phyloP scores from a whole-genome alignment of 2,888 invertebrate genomes.

The Troides aeacus region DNA sequence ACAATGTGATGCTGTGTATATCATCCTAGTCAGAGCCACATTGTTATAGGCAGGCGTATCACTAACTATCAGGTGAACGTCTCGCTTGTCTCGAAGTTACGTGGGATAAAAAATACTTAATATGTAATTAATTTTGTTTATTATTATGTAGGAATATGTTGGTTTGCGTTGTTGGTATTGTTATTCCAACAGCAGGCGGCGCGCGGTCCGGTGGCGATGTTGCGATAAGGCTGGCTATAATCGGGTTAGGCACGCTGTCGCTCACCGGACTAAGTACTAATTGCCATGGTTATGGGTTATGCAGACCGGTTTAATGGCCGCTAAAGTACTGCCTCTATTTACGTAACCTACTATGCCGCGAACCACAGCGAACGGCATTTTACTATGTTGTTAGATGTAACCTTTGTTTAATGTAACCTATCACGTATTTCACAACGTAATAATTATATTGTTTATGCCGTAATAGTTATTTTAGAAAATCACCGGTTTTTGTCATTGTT shows the following conservation, averaged over 20 bases:
- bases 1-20: no score
- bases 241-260: conserved; percentile 73
- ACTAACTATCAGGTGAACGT: no score
- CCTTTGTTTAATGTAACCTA: conserved; percentile 25
- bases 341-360: conserved; percentile 46
- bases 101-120: not conserved
- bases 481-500: not conserved
- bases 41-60: no score
- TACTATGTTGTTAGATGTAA: conserved; percentile 24
- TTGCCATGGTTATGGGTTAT: conserved; percentile 67
- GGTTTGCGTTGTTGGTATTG: conserved; percentile 55
- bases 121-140: conserved; percentile 41
- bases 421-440: conserved; percentile 21
- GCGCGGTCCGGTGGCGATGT: conserved; percentile 47
- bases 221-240: conserved; percentile 67
- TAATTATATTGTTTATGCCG: conserved; percentile 10
- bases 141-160: conserved; percentile 61
- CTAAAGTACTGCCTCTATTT: conserved; percentile 64
- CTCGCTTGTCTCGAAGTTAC: no score
- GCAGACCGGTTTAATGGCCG: conserved; percentile 59
- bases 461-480: not conserved
- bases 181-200: conserved; percentile 34
- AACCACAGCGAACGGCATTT: conserved; percentile 43
- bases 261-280: conserved; percentile 70
- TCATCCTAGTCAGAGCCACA: no score